Percentiles rank a stretch among this genome's conserved stretches.
Conservation (phyloP, 2,113 vertebrate species). For the Apistogramma diplotaenia region DNA sequence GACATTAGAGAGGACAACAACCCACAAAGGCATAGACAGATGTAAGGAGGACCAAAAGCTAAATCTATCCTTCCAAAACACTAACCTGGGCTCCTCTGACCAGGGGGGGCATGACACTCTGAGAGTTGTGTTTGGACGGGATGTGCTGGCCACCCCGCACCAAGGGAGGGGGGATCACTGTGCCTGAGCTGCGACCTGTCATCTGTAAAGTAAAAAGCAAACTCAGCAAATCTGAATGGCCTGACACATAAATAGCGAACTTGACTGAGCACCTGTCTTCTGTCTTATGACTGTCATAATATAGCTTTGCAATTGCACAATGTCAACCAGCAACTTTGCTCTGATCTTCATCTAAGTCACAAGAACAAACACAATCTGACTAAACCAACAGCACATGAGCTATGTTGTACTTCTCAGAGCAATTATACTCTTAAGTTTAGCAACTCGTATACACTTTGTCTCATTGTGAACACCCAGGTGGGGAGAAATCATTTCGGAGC, state of each 20-base stretch:
- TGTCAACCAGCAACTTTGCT: neutral
- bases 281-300: rapidly evolving
- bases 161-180: slow-evolving; percentile 92
- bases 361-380: neutral
- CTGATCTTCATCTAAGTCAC: neutral
- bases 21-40: neutral
- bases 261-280: neutral
- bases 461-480: neutral
- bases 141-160: slow-evolving; percentile 91
- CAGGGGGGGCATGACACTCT: slow-evolving; percentile 93
- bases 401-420: neutral
- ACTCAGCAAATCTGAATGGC: neutral
- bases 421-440: neutral
- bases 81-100: slow-evolving; percentile 94
- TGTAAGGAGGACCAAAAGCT: too few species aligned
- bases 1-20: neutral
- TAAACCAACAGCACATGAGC: neutral
- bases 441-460: neutral
- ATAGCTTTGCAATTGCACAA: neutral
- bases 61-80: neutral
- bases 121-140: slow-evolving; percentile 85
- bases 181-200: slow-evolving; percentile 83
- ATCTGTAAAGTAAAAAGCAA: slow-evolving; percentile 55
- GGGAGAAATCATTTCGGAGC: neutral
- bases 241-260: neutral